Evolutionary conservation across 2,888 invertebrate species (phyloP), one percentile per base, ranked within the genome.

Genomic region (Caenorhabditis sp.): DNA sequence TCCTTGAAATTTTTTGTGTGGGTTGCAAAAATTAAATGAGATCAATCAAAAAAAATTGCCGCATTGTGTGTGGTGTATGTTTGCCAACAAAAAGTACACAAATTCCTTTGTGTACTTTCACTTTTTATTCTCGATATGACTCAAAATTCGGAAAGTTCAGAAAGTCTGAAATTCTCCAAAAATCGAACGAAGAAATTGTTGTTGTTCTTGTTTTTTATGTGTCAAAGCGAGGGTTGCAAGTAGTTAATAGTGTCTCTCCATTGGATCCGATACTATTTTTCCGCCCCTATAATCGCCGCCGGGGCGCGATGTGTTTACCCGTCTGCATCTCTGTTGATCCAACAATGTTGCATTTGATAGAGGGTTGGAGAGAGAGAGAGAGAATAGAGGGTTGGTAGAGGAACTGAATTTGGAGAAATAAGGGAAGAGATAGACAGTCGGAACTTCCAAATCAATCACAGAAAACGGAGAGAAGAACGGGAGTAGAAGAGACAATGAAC

Each of bases 301-400:
- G 51, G 76, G 75, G 77, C 77, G 77, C 77, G 69, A 69, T 77
- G n/a, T n/a, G 63, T 77, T 77, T 77, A 77, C 77, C 70, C 77
- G 77, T 77, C 77, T 77, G 77, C 69, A 77, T 77, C 77, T 77
- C 77, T 77, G 69, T 77, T 77, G 77, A 77, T 77, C 77, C 77
- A 77, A 77, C 77, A 77, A 77, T 77, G 77, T 77, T 70, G 70
- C 77, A 70, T 77, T 77, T 77, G 77, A 77, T 77, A 70, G 70
- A 77, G 77, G 51, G 56, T n/a, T n/a, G n/a, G n/a, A n/a, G n/a
- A n/a, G n/a, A 58, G 49, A 31, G 61, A 54, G 16, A 44, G 66
- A 66, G 31, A 66, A 28, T 44, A 16, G 16, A 56, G 58, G n/a
- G n/a, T 59, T 28, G 35, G 31, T 35, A 61, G 59, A 47, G 47